These are phyloP conservation scores for Channallabes apus DNA, from an alignment of 2,797 vertebrate genomes.

Conservation along the genomic window DNA sequence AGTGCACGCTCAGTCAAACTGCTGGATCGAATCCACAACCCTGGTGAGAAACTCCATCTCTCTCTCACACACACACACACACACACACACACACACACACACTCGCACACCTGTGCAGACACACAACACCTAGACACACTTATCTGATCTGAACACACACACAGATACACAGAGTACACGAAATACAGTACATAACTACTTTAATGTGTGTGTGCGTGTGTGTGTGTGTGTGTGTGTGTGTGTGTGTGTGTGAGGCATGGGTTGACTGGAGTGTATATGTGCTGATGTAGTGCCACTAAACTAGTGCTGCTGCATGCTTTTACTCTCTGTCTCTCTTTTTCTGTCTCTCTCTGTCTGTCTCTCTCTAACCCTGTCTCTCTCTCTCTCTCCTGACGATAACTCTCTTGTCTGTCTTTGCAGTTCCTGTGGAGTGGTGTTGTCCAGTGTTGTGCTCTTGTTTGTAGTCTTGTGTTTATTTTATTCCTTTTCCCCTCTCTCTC, in stretches of 20 bases:
- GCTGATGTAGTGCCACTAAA: slow-evolving; percentile 43
- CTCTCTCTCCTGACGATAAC: slow-evolving; percentile 67
- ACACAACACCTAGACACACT: background rate
- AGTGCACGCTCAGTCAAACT: slow-evolving; percentile 97
- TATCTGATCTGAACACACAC: background rate
- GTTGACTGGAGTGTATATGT: slow-evolving; percentile 39
- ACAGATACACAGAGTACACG: background rate
- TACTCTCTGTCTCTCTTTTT: slow-evolving; percentile 33
- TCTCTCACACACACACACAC: background rate
- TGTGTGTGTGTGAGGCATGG: slow-evolving; percentile 40
- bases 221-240: slow-evolving; percentile 23
- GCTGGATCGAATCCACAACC: slow-evolving; percentile 97
- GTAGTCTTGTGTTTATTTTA: slow-evolving; percentile 83
- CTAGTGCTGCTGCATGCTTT: slow-evolving; percentile 69
- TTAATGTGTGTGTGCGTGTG: background rate
- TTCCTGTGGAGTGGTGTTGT: slow-evolving; percentile 89
- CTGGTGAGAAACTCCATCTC: slow-evolving; percentile 76
- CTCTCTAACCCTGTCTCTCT: slow-evolving; percentile 29
- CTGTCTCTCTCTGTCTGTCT: slow-evolving; percentile 44
- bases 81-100: background rate
- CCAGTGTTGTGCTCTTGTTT: slow-evolving; percentile 86
- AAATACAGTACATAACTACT: background rate
- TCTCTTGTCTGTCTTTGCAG: slow-evolving; percentile 87
- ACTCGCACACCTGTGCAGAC: background rate
- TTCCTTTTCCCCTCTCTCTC: slow-evolving; percentile 70